Evolutionary conservation across 2,113 vertebrate species (phyloP).

Genomic region (Gnathonemus echidnorhynchus): DNA sequence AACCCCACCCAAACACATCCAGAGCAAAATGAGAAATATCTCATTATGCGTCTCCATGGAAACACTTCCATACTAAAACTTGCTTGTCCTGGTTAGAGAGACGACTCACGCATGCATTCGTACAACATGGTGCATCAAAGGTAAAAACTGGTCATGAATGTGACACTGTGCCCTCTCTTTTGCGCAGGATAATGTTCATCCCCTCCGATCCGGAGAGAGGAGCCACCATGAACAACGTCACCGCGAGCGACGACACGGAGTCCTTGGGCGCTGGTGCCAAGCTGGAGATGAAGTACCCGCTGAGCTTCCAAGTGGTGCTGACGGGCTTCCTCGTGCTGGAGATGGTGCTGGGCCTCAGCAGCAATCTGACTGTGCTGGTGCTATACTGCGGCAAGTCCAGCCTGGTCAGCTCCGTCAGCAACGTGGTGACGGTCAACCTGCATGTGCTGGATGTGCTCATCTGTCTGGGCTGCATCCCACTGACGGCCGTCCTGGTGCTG

Average conservation of each 20-base stretch:
- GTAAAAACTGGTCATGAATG: neutral
- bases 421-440: constrained; percentile 96
- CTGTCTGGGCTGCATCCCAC: constrained; percentile 88
- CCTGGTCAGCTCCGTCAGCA: constrained; percentile 94
- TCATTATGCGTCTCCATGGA: neutral
- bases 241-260: constrained; percentile 71
- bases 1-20: neutral
- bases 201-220: constrained; percentile 62
- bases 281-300: constrained; percentile 66
- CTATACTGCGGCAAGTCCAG: constrained; percentile 98
- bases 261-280: constrained; percentile 67
- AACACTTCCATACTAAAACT: neutral
- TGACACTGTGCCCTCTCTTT: neutral
- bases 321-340: constrained; percentile 88
- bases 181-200: constrained; percentile 79
- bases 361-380: constrained; percentile 88
- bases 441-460: constrained; percentile 94
- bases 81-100: neutral
- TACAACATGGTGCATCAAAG: neutral
- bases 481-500: constrained; percentile 83
- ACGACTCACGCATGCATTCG: neutral
- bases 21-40: neutral
- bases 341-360: constrained; percentile 89
- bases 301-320: constrained; percentile 86
- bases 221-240: constrained; percentile 84